Evolutionary conservation across 2,797 vertebrate species (phyloP).

Genomic region (Bradypodion ventrale): DNA sequence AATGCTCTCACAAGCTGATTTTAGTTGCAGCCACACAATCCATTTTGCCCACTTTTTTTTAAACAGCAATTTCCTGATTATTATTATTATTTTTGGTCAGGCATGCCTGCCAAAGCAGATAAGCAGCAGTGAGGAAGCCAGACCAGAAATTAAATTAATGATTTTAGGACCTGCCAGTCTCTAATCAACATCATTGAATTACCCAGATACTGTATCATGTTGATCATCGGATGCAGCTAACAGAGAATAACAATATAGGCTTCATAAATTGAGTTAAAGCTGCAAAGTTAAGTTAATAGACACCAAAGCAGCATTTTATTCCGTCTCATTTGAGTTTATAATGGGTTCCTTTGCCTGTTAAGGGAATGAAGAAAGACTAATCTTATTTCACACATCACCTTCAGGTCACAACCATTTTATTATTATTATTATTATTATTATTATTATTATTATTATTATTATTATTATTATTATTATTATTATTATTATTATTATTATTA

Average conservation of each 20-base stretch:
- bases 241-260: conserved; percentile 8
- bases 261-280: conserved; percentile 10
- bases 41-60: background rate
- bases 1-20: background rate
- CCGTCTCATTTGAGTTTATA: conserved; percentile 31
- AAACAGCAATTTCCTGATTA: background rate
- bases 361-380: conserved; percentile 11
- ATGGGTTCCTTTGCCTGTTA: conserved; percentile 25
- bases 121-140: background rate
- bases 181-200: conserved; percentile 8
- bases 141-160: conserved; percentile 1
- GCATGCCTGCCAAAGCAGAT: background rate
- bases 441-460: conserved; percentile 20
- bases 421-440: conserved; percentile 21
- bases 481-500: conserved; percentile 28
- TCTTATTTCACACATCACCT: conserved; percentile 24
- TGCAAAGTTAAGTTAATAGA: conserved; percentile 32
- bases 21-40: background rate
- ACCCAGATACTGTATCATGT: conserved; percentile 12
- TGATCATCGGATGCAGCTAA: conserved; percentile 23
- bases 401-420: conserved; percentile 8
- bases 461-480: conserved; percentile 24
- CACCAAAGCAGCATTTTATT: conserved; percentile 31
- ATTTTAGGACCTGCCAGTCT: background rate
- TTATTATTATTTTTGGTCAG: too few relatives aligned